These are phyloP conservation scores for Autographa pulchrina DNA, from an alignment of 2,888 invertebrate species.

Conservation along the genomic window DNA sequence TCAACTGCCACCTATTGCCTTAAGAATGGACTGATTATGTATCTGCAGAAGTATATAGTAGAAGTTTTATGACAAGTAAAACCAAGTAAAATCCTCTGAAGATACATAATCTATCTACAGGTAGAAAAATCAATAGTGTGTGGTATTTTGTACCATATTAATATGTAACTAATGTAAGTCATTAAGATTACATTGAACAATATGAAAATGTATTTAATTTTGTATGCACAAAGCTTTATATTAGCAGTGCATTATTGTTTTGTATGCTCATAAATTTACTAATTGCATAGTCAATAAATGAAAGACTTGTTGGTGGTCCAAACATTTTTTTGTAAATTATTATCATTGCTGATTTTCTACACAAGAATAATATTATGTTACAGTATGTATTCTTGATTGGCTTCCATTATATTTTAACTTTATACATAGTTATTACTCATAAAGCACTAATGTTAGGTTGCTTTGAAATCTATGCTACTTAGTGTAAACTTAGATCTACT, in stretches of 20 bases:
- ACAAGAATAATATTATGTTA: conserved; percentile 46
- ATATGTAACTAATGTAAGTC: conserved; percentile 53
- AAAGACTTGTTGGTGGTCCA: conserved; percentile 87
- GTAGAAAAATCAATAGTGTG: conserved; percentile 37
- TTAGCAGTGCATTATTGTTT: conserved; percentile 60
- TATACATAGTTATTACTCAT: conserved; percentile 70
- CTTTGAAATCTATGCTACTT: conserved; percentile 84
- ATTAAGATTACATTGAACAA: conserved; percentile 56
- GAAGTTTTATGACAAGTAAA: conserved; percentile 37
- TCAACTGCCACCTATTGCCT: conserved; percentile 65
- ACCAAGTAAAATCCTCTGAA: conserved; percentile 19
- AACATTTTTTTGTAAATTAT: conserved; percentile 69
- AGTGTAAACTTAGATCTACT: conserved; percentile 76
- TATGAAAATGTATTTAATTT: conserved; percentile 49
- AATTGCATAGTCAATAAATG: conserved; percentile 63
- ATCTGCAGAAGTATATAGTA: conserved; percentile 23
- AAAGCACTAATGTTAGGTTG: conserved; percentile 85
- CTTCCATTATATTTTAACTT: conserved; percentile 77
- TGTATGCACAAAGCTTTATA: conserved; percentile 66
- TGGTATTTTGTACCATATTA: conserved; percentile 50
- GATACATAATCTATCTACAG: conserved; percentile 42
- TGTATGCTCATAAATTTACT: conserved; percentile 60
- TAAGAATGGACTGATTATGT: conserved; percentile 49
- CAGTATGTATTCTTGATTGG: conserved; percentile 71
- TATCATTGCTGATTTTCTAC: conserved; percentile 48